Base-by-base conservation (phyloP, 2,113 vertebrate genomes). In the Gila orcuttii region DNA sequence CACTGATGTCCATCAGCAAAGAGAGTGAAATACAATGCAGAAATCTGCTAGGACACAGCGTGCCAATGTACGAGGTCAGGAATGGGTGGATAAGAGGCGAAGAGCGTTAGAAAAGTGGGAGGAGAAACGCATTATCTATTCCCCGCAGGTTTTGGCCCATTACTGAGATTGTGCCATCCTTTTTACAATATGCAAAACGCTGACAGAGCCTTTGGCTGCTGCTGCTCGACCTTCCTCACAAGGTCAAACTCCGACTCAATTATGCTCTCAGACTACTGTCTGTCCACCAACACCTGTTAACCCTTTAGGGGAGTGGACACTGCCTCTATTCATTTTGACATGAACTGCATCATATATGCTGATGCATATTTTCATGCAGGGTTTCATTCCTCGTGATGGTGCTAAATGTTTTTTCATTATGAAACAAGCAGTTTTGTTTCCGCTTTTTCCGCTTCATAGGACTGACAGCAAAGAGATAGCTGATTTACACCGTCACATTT, bases 171-270 rank as follows among this genome's bases (percentile, higher is more conserved):
- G 91, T 93, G 92, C 90, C 91, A 86, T 93, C 93, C 90, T 92
- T 94, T 95, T 89, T 92, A 93, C 90, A 94, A 95, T 94, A 95
- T 95, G 94, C 93, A 95, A 94, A 94, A 93, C 55, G 94, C 95
- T 95, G 94, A 95, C 93, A 88, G 92, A 93, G 94, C 94, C 93
- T 93, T 94, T 93, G 94, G 94, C 94, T 94, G 94, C 94, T 95
- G 94, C 93, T 92, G 93, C 94, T 92, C 92, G 93, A 95, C 95
- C 95, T 95, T 95, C 93, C 91, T 91, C 89, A 92, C 92, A 94
- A 95, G 94, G 94, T 95, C 94, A 92, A 93, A 92, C 93, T 89
- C 92, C 91, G 91, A 94, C 94, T 95, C 94, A 94, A 93, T 95
- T 93, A 94, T 93, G 90, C 92, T 93, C 90, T 92, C 92, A 93